Conservation (phyloP, 2,888 invertebrate species). For the Tanytarsus gracilentus region DNA sequence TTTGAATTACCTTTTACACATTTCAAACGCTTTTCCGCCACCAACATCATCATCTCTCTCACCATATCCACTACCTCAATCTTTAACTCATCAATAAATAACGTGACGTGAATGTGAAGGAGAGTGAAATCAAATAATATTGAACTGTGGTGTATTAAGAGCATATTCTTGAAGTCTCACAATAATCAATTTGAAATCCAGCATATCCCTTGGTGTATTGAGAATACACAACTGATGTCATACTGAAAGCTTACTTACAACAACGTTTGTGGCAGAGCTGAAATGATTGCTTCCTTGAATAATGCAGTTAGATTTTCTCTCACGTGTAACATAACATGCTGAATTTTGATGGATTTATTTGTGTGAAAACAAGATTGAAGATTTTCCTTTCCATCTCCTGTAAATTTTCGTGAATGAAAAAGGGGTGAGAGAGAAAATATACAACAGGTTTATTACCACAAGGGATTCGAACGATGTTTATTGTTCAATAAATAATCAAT, state of each 20-base stretch:
- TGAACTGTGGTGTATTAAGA: not conserved
- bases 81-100: conserved; percentile 22
- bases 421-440: not conserved
- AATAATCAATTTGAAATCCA: conserved; percentile 21
- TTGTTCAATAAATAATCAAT: conserved; percentile 24
- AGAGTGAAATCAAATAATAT: not conserved
- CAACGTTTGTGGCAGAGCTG: not conserved
- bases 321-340: not conserved
- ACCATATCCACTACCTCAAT: no score
- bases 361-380: conserved; percentile 23
- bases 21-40: no score
- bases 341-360: conserved; percentile 25
- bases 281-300: conserved; percentile 5
- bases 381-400: not conserved
- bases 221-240: not conserved
- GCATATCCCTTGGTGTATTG: conserved; percentile 5
- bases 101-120: conserved; percentile 18
- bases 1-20: no score
- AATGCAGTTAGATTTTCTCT: conserved; percentile 2
- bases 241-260: not conserved
- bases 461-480: conserved; percentile 6
- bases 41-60: no score
- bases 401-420: not conserved
- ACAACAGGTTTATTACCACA: conserved; percentile 7
- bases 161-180: conserved; percentile 5